Percentiles rank a stretch among this genome's conserved stretches.
These are phyloP conservation scores for Ennomos erosarius DNA, from an alignment of 2,888 invertebrate species.

Conservation along the genomic window DNA sequence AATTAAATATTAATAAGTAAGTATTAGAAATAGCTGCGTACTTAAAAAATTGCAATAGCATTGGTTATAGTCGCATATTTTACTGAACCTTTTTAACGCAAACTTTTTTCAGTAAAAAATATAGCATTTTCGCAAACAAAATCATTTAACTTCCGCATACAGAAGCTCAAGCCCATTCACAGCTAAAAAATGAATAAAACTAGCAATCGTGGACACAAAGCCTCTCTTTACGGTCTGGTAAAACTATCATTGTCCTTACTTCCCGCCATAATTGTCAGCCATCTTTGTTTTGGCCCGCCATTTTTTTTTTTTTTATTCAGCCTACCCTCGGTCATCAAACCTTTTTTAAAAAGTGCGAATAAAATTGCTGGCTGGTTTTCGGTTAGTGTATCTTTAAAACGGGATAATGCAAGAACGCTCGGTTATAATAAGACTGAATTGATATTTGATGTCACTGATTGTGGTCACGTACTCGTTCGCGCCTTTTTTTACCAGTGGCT, in stretches of 20 bases:
- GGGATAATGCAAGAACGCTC: background rate
- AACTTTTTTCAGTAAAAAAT: background rate
- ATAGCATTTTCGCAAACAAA: slow-evolving; percentile 5
- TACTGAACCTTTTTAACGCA: too few species aligned
- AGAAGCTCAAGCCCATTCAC: slow-evolving; percentile 41
- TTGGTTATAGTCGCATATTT: too few species aligned
- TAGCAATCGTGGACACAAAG: slow-evolving; percentile 46
- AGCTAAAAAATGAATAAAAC: slow-evolving; percentile 42
- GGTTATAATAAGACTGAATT: slow-evolving; percentile 2
- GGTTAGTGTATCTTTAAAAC: slow-evolving; percentile 33
- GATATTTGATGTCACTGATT: slow-evolving; percentile 4
- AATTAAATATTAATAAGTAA: too few species aligned
- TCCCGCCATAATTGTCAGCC: slow-evolving; percentile 59
- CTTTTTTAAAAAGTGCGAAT: slow-evolving; percentile 38
- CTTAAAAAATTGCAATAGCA: too few species aligned
- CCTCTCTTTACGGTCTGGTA: slow-evolving; percentile 63
- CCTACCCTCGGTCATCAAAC: slow-evolving; percentile 52
- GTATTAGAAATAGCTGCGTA: too few species aligned
- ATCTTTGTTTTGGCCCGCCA: slow-evolving; percentile 41
- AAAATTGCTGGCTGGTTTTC: slow-evolving; percentile 39
- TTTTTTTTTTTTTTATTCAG: slow-evolving; percentile 47
- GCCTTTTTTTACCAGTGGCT: background rate
- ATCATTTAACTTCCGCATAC: slow-evolving; percentile 36
- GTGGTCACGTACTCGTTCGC: slow-evolving; percentile 10
- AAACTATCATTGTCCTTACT: slow-evolving; percentile 63